phyloP scores from a whole-genome alignment of 2,888 invertebrate species.

The Hypomecis punctinalis region DNA sequence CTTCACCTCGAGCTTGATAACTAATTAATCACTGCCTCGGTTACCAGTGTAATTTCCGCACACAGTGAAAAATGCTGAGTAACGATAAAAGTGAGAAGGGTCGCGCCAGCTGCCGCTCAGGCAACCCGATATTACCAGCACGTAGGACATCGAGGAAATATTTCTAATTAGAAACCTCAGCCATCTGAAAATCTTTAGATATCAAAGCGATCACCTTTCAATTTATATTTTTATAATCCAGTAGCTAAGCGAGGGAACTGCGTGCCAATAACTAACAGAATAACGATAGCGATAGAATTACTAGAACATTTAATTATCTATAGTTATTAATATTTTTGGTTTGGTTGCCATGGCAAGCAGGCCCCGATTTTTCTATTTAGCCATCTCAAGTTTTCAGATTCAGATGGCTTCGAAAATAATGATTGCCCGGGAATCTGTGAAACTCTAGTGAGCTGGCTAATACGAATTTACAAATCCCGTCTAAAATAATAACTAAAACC shows the following conservation, averaged over 20 bases:
- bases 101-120: conserved; percentile 48
- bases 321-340: not conserved
- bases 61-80: conserved; percentile 74
- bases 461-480: too few species aligned
- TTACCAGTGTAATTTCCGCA: conserved; percentile 68
- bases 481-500: too few species aligned
- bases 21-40: conserved; percentile 77
- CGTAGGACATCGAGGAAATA: conserved; percentile 36
- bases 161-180: conserved; percentile 26
- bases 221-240: not conserved
- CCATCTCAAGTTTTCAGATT: too few species aligned
- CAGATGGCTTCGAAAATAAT: too few species aligned
- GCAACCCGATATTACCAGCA: conserved; percentile 37
- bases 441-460: too few species aligned
- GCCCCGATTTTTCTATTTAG: too few species aligned
- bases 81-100: conserved; percentile 75
- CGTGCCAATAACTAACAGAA: too few species aligned
- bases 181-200: conserved; percentile 4
- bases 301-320: too few species aligned
- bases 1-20: conserved; percentile 51
- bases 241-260: too few species aligned
- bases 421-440: too few species aligned
- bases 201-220: not conserved
- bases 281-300: too few species aligned
- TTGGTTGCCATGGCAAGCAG: too few species aligned